Evolutionary conservation across 92 coral and sea anemone genomes (phyloP), one percentile per base, ranked within the genome.

Genomic region (Heteractis magnifica): DNA sequence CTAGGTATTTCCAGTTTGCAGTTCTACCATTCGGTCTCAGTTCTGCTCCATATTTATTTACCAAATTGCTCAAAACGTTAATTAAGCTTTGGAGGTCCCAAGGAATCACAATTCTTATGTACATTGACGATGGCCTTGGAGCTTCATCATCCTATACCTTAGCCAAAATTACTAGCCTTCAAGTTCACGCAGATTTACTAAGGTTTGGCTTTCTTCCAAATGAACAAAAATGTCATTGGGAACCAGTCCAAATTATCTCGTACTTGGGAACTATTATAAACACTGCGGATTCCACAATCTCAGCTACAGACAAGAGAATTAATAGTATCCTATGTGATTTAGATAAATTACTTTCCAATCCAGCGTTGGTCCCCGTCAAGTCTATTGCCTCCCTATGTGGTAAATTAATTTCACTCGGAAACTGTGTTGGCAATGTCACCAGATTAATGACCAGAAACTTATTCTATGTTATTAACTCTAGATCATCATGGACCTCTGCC

Each of bases 391-490:
- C 82, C 53, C 78, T 82, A 10, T 65, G 77, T 10, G 85, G 90
- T 19, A 87, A 87, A 55, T 60, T 90, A 11, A 87, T 87, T 34
- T 87, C 90, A 19, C 84, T 83, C 1, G 80, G 86, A 10, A 80
- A 80, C 70, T 90, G 93, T 12, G 83, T 89, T 60, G 87, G 93
- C 52, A 87, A 79, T 60, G 85, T 90, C 48, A 77, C 88, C n/a
- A 90, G 81, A 77, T 52, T 87, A 73, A 81, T 88, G 93, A 87
- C 87, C 56, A 83, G 93, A 80, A 55, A 82, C 56, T 34, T 87
- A 59, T 90, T 53, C 13, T 65, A 79, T 34, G 71, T 77, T 20
- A 73, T 84, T 8, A 87, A 84, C 23, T 90, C 91, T 48, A 58
- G 80, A 11, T 41, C 21, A 3, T 88, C 91, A 72, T 88, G 87